Conservation (phyloP, 1,140 invertebrate species). For the Gryllus bimaculatus region DNA sequence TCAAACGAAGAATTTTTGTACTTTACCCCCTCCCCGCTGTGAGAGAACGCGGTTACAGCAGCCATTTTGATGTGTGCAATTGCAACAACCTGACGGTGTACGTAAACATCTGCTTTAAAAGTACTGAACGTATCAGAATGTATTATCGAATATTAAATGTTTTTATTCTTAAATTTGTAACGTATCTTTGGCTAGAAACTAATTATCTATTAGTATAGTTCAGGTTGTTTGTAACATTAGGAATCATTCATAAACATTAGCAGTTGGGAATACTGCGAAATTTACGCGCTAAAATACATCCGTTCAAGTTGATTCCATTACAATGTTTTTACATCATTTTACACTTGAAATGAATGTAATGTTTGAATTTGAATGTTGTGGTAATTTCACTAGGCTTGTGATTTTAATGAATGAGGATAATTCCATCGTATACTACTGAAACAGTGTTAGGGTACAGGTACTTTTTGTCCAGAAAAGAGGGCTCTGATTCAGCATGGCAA, state of each 20-base stretch:
- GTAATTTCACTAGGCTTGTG: not conserved
- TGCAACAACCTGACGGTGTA: not conserved
- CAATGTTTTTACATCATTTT: not conserved
- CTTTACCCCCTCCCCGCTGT: not conserved
- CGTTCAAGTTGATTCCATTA: not conserved
- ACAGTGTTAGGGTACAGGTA: not conserved
- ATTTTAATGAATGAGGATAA: not conserved
- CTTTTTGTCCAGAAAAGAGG: not conserved
- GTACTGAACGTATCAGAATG: not conserved
- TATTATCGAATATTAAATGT: not conserved
- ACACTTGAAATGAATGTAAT: not conserved
- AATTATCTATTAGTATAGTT: not conserved
- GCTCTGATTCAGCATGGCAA: slow-evolving; percentile 16
- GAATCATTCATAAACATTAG: not conserved
- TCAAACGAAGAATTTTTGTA: not conserved
- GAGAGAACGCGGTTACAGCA: not conserved
- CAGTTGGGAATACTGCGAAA: not conserved
- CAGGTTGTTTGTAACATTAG: not conserved
- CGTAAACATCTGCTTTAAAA: not conserved
- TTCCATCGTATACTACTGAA: not conserved
- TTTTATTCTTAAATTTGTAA: too few species aligned
- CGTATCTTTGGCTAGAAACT: not conserved
- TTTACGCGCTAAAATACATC: not conserved
- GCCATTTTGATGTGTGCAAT: not conserved
- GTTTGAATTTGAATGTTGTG: not conserved